These are phyloP conservation scores for Arenaria interpres DNA, from an alignment of 2,113 vertebrate genomes.

Conservation along the genomic window DNA sequence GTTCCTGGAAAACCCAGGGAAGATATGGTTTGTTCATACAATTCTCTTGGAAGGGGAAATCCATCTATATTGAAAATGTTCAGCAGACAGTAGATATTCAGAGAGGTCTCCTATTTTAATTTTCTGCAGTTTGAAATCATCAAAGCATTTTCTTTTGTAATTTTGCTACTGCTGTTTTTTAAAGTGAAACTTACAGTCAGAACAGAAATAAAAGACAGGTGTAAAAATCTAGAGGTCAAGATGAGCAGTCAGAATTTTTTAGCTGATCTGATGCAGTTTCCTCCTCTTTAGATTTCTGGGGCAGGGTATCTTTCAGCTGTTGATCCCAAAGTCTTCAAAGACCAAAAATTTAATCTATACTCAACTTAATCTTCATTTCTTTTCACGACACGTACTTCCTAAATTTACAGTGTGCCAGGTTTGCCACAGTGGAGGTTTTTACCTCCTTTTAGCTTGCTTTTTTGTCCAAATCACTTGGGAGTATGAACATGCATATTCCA, in stretches of 20 bases:
- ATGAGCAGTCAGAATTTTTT: not conserved
- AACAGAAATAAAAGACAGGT: not conserved
- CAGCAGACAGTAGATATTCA: not conserved
- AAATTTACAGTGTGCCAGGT: rapidly evolving
- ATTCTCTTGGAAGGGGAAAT: not conserved
- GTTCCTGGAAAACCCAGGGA: not conserved
- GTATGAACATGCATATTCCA: not conserved
- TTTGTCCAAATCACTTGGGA: rapidly evolving
- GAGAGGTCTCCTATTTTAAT: not conserved
- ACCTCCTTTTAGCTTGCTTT: not conserved
- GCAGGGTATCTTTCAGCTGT: not conserved
- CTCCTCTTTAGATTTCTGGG: not conserved
- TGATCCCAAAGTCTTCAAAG: not conserved
- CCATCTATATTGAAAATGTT: not conserved
- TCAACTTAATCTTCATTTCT: not conserved
- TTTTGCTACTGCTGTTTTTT: not conserved
- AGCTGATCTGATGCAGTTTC: not conserved
- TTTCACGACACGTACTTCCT: not conserved
- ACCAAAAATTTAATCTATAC: not conserved
- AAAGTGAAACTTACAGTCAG: not conserved
- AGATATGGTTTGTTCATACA: not conserved
- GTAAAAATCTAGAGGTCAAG: not conserved
- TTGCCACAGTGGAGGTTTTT: not conserved
- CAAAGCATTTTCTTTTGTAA: not conserved
- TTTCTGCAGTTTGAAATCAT: not conserved